Conservation (phyloP, 1,140 invertebrate species). For the Achroia grisella region DNA sequence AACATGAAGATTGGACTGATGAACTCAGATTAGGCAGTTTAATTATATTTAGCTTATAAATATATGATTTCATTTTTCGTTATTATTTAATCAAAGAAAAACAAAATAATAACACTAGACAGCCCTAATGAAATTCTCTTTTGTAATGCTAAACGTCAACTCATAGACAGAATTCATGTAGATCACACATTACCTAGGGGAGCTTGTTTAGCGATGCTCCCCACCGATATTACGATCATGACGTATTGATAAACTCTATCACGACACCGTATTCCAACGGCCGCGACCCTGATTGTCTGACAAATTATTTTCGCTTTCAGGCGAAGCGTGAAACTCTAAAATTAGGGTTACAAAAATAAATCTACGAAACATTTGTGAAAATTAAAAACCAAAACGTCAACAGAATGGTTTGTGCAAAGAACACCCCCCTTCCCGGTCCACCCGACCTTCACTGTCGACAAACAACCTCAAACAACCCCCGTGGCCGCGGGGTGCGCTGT, state of each 20-base stretch:
- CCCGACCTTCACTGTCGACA: not conserved
- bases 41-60: no score
- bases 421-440: slow-evolving; percentile 6
- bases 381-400: slow-evolving; percentile 54
- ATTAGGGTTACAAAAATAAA: slow-evolving; percentile 5
- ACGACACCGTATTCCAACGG: slow-evolving; percentile 23
- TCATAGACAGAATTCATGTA: slow-evolving; percentile 35
- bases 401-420: slow-evolving; percentile 31
- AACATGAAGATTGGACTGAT: no score
- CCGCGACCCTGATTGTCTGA: slow-evolving; percentile 14
- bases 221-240: slow-evolving; percentile 28
- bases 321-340: not conserved
- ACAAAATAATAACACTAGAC: no score
- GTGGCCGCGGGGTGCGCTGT: slow-evolving; percentile 23
- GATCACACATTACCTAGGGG: slow-evolving; percentile 34
- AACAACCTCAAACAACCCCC: not conserved
- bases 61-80: no score
- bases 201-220: slow-evolving; percentile 15
- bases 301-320: slow-evolving; percentile 16
- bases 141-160: slow-evolving; percentile 40
- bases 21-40: no score
- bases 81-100: no score
- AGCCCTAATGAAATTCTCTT: slow-evolving; percentile 21
- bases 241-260: slow-evolving; percentile 32
- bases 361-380: slow-evolving; percentile 23